A percentile compares a stretch with the other conserved stretches of the same genome.
phyloP scores from a whole-genome alignment of 2,113 vertebrate genomes.

The Pagrus major region DNA sequence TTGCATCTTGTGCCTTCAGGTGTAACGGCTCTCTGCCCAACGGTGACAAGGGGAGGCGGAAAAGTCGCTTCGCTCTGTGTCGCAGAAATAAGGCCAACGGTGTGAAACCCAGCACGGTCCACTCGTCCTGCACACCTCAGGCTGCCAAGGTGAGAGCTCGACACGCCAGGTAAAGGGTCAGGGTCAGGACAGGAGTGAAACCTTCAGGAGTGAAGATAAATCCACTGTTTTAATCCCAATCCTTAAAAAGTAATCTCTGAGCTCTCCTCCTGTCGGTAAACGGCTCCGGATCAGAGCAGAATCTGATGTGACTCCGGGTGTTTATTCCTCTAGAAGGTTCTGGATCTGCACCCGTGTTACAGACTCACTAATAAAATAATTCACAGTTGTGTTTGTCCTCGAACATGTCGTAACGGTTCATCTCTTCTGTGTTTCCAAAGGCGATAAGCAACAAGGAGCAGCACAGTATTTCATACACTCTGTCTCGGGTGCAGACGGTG shows the following conservation, averaged over 20 bases:
- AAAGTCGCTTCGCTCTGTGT: slow-evolving; percentile 93
- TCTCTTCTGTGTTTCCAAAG: slow-evolving; percentile 67
- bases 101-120: slow-evolving; percentile 94
- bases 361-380: not conserved
- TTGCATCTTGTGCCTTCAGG: slow-evolving; percentile 72
- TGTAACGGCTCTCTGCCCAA: slow-evolving; percentile 95
- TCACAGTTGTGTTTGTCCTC: not conserved
- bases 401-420: not conserved
- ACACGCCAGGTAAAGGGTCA: slow-evolving; percentile 54
- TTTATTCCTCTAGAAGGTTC: too few species aligned
- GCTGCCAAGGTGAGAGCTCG: slow-evolving; percentile 89
- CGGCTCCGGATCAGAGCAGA: too few species aligned
- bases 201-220: too few species aligned
- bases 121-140: slow-evolving; percentile 92
- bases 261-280: too few species aligned
- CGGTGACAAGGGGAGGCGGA: slow-evolving; percentile 92
- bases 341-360: too few species aligned
- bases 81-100: slow-evolving; percentile 94
- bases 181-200: not conserved
- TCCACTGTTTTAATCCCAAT: too few species aligned
- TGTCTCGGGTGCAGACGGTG: slow-evolving; percentile 93
- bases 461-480: slow-evolving; percentile 95
- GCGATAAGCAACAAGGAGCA: slow-evolving; percentile 95
- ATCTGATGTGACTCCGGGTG: too few species aligned
- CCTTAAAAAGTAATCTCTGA: too few species aligned